phyloP scores from a whole-genome alignment of 2,797 vertebrate genomes.

The Rhinophrynus dorsalis region DNA sequence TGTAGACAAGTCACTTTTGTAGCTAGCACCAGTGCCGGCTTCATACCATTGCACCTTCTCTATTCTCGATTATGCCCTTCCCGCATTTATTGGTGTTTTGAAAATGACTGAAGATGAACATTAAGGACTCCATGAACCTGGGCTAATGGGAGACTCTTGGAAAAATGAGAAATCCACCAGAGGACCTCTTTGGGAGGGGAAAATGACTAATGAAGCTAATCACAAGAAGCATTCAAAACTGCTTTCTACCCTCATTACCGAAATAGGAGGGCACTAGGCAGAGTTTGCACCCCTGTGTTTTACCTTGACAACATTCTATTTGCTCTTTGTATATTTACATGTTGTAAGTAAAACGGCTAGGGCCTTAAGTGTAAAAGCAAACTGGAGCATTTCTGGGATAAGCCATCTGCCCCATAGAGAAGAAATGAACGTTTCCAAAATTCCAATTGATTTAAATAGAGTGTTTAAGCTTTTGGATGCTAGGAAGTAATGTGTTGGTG shows the following conservation, averaged over 20 bases:
- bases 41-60: conserved; percentile 78
- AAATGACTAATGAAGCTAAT: conserved; percentile 87
- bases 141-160: conserved; percentile 80
- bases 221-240: conserved; percentile 86
- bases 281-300: conserved; percentile 86
- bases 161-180: conserved; percentile 66
- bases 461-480: too few species aligned
- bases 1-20: conserved; percentile 81
- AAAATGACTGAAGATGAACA: conserved; percentile 80
- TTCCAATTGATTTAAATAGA: too few species aligned
- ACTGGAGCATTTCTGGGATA: too few species aligned
- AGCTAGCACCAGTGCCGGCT: conserved; percentile 76
- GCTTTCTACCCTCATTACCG: conserved; percentile 81
- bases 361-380: too few species aligned
- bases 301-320: conserved; percentile 92
- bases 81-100: conserved; percentile 79
- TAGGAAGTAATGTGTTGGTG: too few species aligned
- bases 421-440: too few species aligned
- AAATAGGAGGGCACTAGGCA: conserved; percentile 81
- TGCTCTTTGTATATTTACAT: conserved; percentile 98
- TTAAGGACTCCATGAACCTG: conserved; percentile 82
- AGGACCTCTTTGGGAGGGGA: conserved; percentile 74
- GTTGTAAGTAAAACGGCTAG: conserved; percentile 97
- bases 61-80: conserved; percentile 78
- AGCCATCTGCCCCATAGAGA: too few species aligned